phyloP scores from a whole-genome alignment of 2,888 invertebrate species.

The Drosophila leonis region DNA sequence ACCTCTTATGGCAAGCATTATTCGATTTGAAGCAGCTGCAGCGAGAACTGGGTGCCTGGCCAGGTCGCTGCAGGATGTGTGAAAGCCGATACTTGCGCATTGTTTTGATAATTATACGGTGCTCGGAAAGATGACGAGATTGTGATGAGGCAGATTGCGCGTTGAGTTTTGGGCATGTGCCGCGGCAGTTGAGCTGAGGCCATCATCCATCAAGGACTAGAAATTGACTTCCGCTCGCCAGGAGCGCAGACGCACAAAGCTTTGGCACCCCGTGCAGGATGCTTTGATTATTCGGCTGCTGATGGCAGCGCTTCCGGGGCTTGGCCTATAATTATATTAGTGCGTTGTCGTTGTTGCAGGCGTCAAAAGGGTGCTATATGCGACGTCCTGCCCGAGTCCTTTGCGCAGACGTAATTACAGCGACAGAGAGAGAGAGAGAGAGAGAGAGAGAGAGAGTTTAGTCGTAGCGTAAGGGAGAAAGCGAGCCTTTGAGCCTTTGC shows the following conservation, averaged over 20 bases:
- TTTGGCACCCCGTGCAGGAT: slow-evolving; percentile 63
- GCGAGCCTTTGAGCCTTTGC: slow-evolving; percentile 21
- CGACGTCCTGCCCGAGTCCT: slow-evolving; percentile 28
- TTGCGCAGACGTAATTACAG: slow-evolving; percentile 53
- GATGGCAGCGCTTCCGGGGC: slow-evolving; percentile 81
- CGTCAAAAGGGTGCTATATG: slow-evolving; percentile 66
- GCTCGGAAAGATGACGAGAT: slow-evolving; percentile 45
- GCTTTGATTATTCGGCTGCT: slow-evolving; percentile 64
- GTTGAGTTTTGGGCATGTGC: slow-evolving; percentile 44
- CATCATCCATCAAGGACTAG: slow-evolving; percentile 45
- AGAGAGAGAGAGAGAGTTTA: background rate
- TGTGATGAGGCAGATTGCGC: slow-evolving; percentile 33
- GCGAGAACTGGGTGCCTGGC: background rate
- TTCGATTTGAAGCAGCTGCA: slow-evolving; percentile 37
- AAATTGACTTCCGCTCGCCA: slow-evolving; percentile 65
- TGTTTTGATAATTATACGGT: slow-evolving; percentile 69
- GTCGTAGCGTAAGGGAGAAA: slow-evolving; percentile 17
- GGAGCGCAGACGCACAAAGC: slow-evolving; percentile 63
- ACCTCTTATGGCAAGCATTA: background rate
- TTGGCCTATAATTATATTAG: slow-evolving; percentile 78
- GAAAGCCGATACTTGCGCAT: slow-evolving; percentile 73
- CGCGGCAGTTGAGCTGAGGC: slow-evolving; percentile 14
- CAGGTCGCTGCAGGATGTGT: slow-evolving; percentile 65
- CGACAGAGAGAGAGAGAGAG: slow-evolving; percentile 7
- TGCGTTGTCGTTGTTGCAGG: slow-evolving; percentile 44